These are phyloP conservation scores for Eristalinus sepulchralis DNA, from an alignment of 2,888 invertebrate genomes.

Conservation along the genomic window DNA sequence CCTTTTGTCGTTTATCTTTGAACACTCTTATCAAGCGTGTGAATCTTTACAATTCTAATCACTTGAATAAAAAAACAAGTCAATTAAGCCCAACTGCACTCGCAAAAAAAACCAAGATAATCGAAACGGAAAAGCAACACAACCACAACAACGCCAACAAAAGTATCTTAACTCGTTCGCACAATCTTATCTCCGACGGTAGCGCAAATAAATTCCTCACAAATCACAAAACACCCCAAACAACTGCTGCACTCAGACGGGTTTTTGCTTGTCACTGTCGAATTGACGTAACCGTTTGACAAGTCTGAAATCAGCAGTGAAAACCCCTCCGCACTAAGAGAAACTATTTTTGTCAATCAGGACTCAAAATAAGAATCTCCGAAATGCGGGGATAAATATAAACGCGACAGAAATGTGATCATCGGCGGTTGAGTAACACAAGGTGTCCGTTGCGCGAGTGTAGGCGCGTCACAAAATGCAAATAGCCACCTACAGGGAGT, in stretches of 20 bases:
- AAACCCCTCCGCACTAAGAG: neutral
- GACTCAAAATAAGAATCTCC: constrained; percentile 15
- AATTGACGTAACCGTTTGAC: neutral
- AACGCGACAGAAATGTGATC: constrained; percentile 28
- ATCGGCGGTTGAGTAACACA: neutral
- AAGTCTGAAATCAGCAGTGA: neutral
- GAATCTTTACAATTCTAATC: neutral
- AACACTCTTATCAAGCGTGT: neutral
- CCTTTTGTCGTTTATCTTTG: neutral
- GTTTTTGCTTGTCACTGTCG: neutral
- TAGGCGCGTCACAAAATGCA: constrained; percentile 20
- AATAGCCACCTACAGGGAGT: constrained; percentile 5
- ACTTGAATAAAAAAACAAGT: neutral
- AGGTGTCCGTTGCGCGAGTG: neutral
- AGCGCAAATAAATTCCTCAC: neutral
- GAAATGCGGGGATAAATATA: constrained; percentile 12
- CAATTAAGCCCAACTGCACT: constrained; percentile 14
- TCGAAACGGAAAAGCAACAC: neutral
- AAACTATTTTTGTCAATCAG: constrained; percentile 12
- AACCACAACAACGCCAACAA: neutral
- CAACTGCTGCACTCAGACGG: neutral
- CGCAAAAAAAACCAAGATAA: neutral
- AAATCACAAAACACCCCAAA: neutral
- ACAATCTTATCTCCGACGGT: constrained; percentile 22
- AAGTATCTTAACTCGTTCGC: neutral